Evolutionary conservation across 2,888 invertebrate species (phyloP).

Genomic region (Nipponacmea schrenckii): DNA sequence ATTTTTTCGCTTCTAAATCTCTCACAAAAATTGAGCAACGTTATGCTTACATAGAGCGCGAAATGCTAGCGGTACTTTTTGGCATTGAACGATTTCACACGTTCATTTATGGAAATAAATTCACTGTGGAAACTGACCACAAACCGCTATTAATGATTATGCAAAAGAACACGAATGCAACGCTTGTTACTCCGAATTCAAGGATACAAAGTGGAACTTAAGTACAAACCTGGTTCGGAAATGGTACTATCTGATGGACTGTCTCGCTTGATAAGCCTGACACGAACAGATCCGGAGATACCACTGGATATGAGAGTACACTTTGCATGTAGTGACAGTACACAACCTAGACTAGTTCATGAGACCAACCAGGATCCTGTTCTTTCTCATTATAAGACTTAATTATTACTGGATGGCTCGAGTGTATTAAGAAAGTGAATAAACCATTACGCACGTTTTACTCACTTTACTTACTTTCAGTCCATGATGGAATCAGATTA

Average conservation of each 20-base stretch:
- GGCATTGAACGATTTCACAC: not conserved
- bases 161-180: not conserved
- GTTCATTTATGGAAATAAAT: not conserved
- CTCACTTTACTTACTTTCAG: not conserved
- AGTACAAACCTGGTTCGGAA: not conserved
- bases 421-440: not conserved
- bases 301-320: not conserved
- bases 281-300: not conserved
- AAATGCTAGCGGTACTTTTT: not conserved
- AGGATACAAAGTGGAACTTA: not conserved
- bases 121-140: not conserved
- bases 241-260: not conserved
- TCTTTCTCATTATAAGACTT: not conserved
- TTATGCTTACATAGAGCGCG: not conserved
- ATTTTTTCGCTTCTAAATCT: not conserved
- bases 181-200: not conserved
- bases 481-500: not conserved
- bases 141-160: not conserved
- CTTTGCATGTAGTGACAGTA: not conserved
- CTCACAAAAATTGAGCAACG: not conserved
- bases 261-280: not conserved
- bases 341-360: not conserved
- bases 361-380: not conserved
- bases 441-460: not conserved
- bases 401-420: not conserved